Conservation (phyloP, 2,888 invertebrate species). For the Sepioteuthis lessoniana region DNA sequence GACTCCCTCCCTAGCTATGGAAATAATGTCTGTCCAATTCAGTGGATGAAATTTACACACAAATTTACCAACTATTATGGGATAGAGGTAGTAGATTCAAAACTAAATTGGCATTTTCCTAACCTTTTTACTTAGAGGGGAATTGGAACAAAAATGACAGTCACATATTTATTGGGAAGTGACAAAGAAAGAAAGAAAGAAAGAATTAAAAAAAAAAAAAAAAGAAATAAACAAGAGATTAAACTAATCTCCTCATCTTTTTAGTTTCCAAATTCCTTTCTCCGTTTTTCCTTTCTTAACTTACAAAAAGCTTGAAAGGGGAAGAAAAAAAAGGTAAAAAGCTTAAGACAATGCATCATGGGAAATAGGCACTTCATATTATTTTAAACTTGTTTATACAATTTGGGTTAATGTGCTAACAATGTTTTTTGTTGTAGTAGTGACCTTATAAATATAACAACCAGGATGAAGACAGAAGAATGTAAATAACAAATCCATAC, state of each 20-base stretch:
- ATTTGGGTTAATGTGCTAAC: no score
- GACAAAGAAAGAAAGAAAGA: no score
- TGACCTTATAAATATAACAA: no score
- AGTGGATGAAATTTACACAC: no score
- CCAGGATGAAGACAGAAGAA: no score
- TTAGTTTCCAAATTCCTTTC: neutral
- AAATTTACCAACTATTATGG: no score
- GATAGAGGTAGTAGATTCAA: no score
- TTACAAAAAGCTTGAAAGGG: neutral
- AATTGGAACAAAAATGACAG: neutral
- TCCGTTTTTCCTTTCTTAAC: neutral
- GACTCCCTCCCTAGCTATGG: no score
- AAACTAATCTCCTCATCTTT: neutral
- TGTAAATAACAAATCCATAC: no score
- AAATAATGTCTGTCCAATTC: no score
- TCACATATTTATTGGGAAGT: constrained; percentile 21
- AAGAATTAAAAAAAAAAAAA: neutral
- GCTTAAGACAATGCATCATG: neutral
- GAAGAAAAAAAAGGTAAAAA: neutral
- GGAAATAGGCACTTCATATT: neutral
- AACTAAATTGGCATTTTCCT: neutral
- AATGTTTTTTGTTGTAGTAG: no score
- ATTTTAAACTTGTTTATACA: neutral
- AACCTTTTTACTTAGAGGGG: neutral
- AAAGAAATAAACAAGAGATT: neutral